These are phyloP conservation scores for Drosophila pseudoobscura DNA, from an alignment of 1,140 invertebrate species.

Conservation along the genomic window DNA sequence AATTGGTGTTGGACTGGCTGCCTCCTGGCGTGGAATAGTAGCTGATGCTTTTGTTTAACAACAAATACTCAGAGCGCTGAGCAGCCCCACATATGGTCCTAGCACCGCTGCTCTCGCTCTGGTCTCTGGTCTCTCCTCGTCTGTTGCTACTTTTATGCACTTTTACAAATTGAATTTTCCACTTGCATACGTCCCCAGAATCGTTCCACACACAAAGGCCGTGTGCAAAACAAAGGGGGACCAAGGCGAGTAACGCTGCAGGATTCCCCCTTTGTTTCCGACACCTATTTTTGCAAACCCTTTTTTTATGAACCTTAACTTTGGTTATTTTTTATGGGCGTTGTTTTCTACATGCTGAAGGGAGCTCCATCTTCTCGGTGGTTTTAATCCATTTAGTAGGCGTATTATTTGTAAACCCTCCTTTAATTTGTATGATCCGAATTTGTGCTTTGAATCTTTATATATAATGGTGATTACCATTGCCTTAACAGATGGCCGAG, in stretches of 20 bases:
- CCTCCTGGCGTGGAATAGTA: conserved; percentile 33
- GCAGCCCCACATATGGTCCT: conserved; percentile 59
- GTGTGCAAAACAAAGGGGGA: conserved; percentile 23
- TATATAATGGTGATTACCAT: too few relatives aligned
- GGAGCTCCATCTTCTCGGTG: too few relatives aligned
- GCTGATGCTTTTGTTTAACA: conserved; percentile 74
- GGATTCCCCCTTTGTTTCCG: conserved; percentile 13
- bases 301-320: conserved; percentile 1
- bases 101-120: neutral
- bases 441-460: too few relatives aligned
- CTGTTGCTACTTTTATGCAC: conserved; percentile 74
- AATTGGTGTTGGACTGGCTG: neutral
- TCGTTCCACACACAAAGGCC: conserved; percentile 1
- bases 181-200: conserved; percentile 63
- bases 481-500: too few relatives aligned
- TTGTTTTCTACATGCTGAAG: too few relatives aligned
- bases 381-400: too few relatives aligned
- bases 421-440: too few relatives aligned
- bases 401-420: too few relatives aligned
- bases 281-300: conserved; percentile 11
- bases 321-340: too few relatives aligned
- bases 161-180: conserved; percentile 81
- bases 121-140: conserved; percentile 17
- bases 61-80: conserved; percentile 58
- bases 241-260: conserved; percentile 20